Evolutionary conservation across 2,888 invertebrate genomes (phyloP).

Genomic region (Trimorus sp.): DNA sequence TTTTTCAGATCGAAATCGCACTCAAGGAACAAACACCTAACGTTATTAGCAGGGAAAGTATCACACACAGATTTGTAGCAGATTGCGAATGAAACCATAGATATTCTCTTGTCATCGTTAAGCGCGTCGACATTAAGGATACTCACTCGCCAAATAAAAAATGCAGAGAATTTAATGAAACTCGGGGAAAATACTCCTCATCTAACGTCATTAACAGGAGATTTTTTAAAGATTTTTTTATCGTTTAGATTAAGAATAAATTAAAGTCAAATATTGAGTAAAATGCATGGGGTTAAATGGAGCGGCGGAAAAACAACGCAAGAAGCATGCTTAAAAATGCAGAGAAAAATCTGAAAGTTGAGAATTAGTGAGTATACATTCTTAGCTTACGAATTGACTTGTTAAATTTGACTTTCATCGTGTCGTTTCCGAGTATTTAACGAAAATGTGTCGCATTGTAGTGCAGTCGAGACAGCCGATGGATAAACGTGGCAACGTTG

Average conservation of each 20-base stretch:
- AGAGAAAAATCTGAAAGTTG: constrained; percentile 2
- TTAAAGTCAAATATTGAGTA: not conserved
- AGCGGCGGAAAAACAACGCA: not conserved
- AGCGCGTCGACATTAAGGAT: too few species aligned
- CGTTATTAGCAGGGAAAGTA: constrained; percentile 46
- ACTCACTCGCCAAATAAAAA: not conserved
- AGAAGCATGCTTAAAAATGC: not conserved
- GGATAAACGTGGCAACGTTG: not conserved
- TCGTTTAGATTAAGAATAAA: constrained; percentile 5
- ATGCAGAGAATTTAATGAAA: constrained; percentile 13
- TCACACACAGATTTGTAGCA: too few species aligned
- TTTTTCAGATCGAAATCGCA: constrained; percentile 23
- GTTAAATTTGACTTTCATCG: not conserved
- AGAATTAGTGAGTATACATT: not conserved
- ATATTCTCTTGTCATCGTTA: too few species aligned
- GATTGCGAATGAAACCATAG: too few species aligned
- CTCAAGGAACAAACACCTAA: constrained; percentile 29
- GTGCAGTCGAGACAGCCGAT: not conserved
- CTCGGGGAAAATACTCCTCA: not conserved
- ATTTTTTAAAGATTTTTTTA: constrained; percentile 17
- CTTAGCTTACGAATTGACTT: not conserved
- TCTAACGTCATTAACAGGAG: not conserved
- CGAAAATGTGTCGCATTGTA: too few species aligned
- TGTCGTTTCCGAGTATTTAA: constrained; percentile 8
- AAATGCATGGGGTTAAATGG: constrained; percentile 17